These are phyloP conservation scores for Epizoanthus ramosus DNA, from an alignment of 92 coral and sea anemone species.

Conservation along the genomic window DNA sequence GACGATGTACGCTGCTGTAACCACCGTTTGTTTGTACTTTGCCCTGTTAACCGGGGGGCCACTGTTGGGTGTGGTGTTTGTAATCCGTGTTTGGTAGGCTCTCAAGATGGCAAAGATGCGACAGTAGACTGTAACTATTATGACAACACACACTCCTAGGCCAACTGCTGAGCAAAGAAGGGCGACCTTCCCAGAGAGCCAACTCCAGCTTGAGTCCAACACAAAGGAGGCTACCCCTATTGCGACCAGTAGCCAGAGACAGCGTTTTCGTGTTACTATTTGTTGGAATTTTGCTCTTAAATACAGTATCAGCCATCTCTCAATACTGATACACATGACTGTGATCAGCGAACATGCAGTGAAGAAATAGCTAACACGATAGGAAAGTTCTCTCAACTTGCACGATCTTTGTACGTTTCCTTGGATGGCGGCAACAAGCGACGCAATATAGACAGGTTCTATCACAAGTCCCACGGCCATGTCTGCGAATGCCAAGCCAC, in stretches of 20 bases:
- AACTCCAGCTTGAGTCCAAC: slow-evolving; percentile 32
- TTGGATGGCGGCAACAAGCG: slow-evolving; percentile 22
- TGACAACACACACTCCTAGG: slow-evolving; percentile 4
- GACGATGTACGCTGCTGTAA: slow-evolving; percentile 30
- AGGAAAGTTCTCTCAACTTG: slow-evolving; percentile 15
- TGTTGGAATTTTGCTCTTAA: slow-evolving; percentile 15
- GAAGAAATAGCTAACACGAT: slow-evolving; percentile 35
- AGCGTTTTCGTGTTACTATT: background rate
- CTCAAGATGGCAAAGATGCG: background rate
- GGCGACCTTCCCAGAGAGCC: slow-evolving; percentile 1
- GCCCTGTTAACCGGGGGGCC: background rate
- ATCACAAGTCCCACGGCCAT: slow-evolving; percentile 27
- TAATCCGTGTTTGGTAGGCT: background rate
- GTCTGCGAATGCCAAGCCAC: slow-evolving; percentile 32
- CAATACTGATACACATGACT: slow-evolving; percentile 20
- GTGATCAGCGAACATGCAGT: background rate
- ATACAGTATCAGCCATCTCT: slow-evolving; percentile 24
- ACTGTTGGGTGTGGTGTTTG: background rate
- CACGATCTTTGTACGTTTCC: slow-evolving; percentile 5
- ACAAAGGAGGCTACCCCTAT: background rate
- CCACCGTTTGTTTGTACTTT: slow-evolving; percentile 12
- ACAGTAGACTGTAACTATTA: background rate
- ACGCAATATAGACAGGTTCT: slow-evolving; percentile 21
- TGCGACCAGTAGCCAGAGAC: background rate
- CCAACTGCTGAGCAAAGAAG: slow-evolving; percentile 2